Evolutionary conservation across 1,140 invertebrate genomes (phyloP), one percentile per base, ranked within the genome.

Genomic region (Lordiphosa mommai): DNA sequence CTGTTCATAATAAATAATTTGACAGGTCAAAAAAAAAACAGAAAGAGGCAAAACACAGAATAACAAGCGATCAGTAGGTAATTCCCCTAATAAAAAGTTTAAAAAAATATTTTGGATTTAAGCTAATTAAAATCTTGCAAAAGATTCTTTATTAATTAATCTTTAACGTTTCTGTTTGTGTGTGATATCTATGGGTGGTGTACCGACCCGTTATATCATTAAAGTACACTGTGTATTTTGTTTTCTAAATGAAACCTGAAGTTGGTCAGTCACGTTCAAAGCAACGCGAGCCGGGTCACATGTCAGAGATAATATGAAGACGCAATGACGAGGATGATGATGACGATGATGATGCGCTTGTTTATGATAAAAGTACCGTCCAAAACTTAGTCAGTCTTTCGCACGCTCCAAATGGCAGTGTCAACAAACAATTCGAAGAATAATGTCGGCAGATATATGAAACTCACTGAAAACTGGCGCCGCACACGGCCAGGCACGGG

Each of bases 211-310:
- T 27, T 27, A 4, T 27, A 27, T 27, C 23, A 27, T 27, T 27
- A 27, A 27, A 27, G 23, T 27, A 27, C 23, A 27, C 23, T 7
- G 23, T 27, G 6, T 27, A 27, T 27, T 27, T 27, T 23, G 20
- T 23, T 23, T 23, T 23, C 4, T 23, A 5, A 23, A 23, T 23
- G 20, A 23, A 66, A 46, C 17, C 20, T 23, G 17, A 40, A 61
- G 63, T 66, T 53, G 41, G 33, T 10, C 37, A 70, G 72, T 77
- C 72, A 77, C 70, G 73, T 80, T 80, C 69, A 23, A 7, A 16
- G 59, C 64, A 79, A 79, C 64, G 63, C 72, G 72, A 77, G 58
- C 59, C 47, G 23, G 33, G 34, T 63, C 68, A 60, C 70, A 60
- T 61, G 59, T 30, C 46, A 20, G 8, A 44, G 6, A 38, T 47